Evolutionary conservation across 2,113 vertebrate species (phyloP).

Genomic region (Perccottus glenii): DNA sequence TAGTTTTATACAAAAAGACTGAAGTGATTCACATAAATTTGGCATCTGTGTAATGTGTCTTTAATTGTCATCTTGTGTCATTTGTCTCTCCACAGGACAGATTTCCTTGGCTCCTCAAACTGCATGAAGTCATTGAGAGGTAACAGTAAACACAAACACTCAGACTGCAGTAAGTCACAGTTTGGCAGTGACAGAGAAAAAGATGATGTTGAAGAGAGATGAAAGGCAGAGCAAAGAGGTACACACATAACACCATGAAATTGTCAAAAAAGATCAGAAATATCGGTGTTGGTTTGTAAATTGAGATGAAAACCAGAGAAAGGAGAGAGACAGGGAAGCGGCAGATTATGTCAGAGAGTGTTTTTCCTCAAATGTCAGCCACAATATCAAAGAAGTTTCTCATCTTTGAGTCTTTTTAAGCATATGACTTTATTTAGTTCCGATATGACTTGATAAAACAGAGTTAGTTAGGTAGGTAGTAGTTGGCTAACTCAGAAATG

Average conservation of each 20-base stretch:
- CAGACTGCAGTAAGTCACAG: not conserved
- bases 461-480: too few relatives aligned
- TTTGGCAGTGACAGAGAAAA: slow-evolving; percentile 13
- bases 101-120: slow-evolving; percentile 86
- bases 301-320: slow-evolving; percentile 51
- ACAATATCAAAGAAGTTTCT: slow-evolving; percentile 54
- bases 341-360: slow-evolving; percentile 38
- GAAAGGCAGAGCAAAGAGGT: slow-evolving; percentile 21
- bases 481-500: too few relatives aligned
- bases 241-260: slow-evolving; percentile 33
- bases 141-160: slow-evolving; percentile 61
- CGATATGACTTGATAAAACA: not conserved
- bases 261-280: slow-evolving; percentile 45
- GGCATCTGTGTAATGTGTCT: not conserved
- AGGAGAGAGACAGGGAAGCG: slow-evolving; percentile 17
- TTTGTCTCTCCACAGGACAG: slow-evolving; percentile 81
- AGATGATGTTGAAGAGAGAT: slow-evolving; percentile 10
- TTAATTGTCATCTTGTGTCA: not conserved
- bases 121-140: slow-evolving; percentile 85
- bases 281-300: slow-evolving; percentile 46
- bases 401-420: slow-evolving; percentile 1
- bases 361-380: slow-evolving; percentile 35
- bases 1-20: not conserved
- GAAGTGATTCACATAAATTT: not conserved
- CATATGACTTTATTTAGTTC: too few relatives aligned